Percentiles rank a stretch among this genome's conserved stretches.
Evolutionary conservation across 2,888 invertebrate species (phyloP).

Genomic region (Hipparchia sbordonii): DNA sequence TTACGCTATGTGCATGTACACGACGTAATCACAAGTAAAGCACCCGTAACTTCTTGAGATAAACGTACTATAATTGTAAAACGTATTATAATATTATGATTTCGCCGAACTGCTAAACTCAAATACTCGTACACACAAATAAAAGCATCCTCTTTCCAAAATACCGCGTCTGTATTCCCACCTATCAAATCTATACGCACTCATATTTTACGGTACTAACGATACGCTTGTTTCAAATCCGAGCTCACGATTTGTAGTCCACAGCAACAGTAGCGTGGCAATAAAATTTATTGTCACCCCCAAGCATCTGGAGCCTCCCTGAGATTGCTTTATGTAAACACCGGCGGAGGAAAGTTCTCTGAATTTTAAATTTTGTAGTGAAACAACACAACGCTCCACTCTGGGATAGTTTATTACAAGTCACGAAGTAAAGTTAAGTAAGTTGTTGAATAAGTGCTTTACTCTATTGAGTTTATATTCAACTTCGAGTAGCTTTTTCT

Average conservation of each 20-base stretch:
- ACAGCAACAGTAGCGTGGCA: slow-evolving; percentile 70
- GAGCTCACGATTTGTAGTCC: slow-evolving; percentile 70
- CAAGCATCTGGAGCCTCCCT: slow-evolving; percentile 78
- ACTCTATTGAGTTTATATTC: slow-evolving; percentile 1
- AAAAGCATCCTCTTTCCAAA: background rate
- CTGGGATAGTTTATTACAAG: slow-evolving; percentile 10
- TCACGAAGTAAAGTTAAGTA: slow-evolving; percentile 1
- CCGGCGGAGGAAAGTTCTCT: slow-evolving; percentile 23
- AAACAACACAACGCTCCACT: slow-evolving; percentile 5
- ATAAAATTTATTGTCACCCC: slow-evolving; percentile 82
- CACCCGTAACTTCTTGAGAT: no score
- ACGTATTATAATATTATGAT: no score
- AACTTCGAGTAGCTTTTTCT: no score
- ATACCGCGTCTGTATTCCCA: background rate
- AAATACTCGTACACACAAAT: background rate
- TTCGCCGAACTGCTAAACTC: background rate
- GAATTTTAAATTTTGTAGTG: slow-evolving; percentile 32
- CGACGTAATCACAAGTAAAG: no score
- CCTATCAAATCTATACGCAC: slow-evolving; percentile 52
- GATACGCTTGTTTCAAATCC: slow-evolving; percentile 72
- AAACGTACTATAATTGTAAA: no score
- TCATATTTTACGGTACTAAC: slow-evolving; percentile 43
- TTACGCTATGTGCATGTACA: no score
- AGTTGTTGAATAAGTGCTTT: slow-evolving; percentile 6
- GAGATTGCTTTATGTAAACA: slow-evolving; percentile 37